These are phyloP conservation scores for Phenganax marumi DNA, from an alignment of 92 coral and sea anemone species.

Conservation along the genomic window DNA sequence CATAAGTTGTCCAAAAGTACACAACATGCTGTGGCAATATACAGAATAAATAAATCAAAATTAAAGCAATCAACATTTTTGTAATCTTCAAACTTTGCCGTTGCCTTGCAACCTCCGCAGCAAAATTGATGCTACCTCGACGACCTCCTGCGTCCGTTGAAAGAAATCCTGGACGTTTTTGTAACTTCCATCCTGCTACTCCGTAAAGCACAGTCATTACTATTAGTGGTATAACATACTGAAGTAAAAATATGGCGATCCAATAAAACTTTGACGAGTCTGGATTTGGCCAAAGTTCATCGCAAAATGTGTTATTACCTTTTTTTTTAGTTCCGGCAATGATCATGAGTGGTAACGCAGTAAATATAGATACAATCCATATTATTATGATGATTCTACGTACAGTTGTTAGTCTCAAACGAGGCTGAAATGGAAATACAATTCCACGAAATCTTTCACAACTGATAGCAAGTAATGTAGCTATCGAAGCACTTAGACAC, in stretches of 20 bases:
- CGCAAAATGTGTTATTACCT: conserved; percentile 71
- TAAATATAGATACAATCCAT: conserved; percentile 68
- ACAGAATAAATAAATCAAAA: conserved; percentile 81
- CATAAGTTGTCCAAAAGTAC: conserved; percentile 72
- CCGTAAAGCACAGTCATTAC: conserved; percentile 63
- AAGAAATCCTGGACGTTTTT: conserved; percentile 19
- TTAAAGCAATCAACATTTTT: conserved; percentile 85
- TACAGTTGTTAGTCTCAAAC: conserved; percentile 64
- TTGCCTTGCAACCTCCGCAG: conserved; percentile 71
- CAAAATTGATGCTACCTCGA: neutral
- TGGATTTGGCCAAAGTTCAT: conserved; percentile 74
- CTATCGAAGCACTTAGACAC: conserved; percentile 76
- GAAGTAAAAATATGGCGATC: conserved; percentile 89
- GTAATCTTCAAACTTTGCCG: conserved; percentile 90
- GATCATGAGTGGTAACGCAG: conserved; percentile 67
- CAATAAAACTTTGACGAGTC: conserved; percentile 64
- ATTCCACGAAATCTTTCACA: conserved; percentile 89
- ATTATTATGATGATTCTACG: conserved; percentile 66
- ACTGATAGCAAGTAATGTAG: conserved; percentile 82
- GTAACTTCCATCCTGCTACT: conserved; percentile 38
- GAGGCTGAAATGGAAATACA: conserved; percentile 82
- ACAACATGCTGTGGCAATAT: conserved; percentile 94
- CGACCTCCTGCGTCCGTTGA: neutral
- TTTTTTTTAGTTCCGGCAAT: conserved; percentile 63
- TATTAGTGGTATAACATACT: conserved; percentile 72